phyloP scores from a whole-genome alignment of 1,140 invertebrate genomes.

The Drosophila neocordata region DNA sequence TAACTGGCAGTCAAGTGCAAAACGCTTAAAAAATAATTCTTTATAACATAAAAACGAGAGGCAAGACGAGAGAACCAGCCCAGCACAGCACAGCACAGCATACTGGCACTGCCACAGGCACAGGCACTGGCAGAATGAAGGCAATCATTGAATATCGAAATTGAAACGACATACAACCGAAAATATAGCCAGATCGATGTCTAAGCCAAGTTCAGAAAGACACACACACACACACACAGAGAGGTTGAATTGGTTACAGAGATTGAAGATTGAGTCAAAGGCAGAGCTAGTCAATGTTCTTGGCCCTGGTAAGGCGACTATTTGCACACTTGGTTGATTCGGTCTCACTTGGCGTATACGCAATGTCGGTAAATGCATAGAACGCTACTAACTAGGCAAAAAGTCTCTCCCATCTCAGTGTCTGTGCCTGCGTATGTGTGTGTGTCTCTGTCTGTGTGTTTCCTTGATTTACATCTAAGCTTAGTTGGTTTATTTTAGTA shows the following conservation, averaged over 20 bases:
- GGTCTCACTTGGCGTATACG: slow-evolving; percentile 66
- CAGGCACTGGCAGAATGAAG: slow-evolving; percentile 14
- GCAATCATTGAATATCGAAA: slow-evolving; percentile 38
- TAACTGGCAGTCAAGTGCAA: slow-evolving; percentile 65
- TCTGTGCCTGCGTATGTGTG: slow-evolving; percentile 23
- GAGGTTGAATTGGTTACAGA: not conserved
- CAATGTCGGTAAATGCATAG: slow-evolving; percentile 72
- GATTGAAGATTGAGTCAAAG: not conserved
- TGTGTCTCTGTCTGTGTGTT: slow-evolving; percentile 43
- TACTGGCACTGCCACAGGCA: not conserved
- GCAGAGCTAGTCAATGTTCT: slow-evolving; percentile 58
- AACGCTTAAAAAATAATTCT: slow-evolving; percentile 67
- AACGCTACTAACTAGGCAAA: slow-evolving; percentile 53
- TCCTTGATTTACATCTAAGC: slow-evolving; percentile 74
- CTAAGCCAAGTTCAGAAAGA: slow-evolving; percentile 69
- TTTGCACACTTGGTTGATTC: slow-evolving; percentile 72
- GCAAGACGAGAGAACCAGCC: slow-evolving; percentile 19
- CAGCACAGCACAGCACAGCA: too few relatives aligned
- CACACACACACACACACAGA: not conserved
- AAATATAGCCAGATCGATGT: slow-evolving; percentile 33
- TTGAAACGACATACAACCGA: slow-evolving; percentile 29
- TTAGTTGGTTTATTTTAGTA: slow-evolving; percentile 41
- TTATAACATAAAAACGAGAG: slow-evolving; percentile 36
- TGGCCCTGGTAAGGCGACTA: slow-evolving; percentile 66
- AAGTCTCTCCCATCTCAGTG: slow-evolving; percentile 4